These are phyloP conservation scores for Athrips mouffetella DNA, from an alignment of 2,888 invertebrate species.

Conservation along the genomic window DNA sequence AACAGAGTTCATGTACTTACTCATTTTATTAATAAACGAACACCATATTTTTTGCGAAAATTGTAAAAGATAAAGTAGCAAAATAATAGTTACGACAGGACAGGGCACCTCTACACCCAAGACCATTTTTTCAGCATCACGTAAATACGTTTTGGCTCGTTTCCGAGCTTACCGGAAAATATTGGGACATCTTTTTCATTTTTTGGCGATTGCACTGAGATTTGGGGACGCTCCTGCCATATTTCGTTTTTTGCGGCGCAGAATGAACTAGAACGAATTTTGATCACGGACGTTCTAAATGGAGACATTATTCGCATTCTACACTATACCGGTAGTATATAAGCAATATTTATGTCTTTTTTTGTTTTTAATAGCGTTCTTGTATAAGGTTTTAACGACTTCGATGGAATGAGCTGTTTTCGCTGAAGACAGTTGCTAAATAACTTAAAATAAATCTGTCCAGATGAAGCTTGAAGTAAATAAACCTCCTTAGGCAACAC, in stretches of 20 bases:
- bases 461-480: no score
- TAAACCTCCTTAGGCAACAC: no score
- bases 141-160: constrained; percentile 52
- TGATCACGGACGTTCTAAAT: background rate
- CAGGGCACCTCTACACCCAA: constrained; percentile 13
- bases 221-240: constrained; percentile 23
- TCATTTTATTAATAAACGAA: no score
- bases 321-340: no score
- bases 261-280: background rate
- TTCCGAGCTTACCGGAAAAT: constrained; percentile 48
- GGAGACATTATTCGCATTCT: no score
- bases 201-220: constrained; percentile 30
- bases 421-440: no score
- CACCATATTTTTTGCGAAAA: background rate
- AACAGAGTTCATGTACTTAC: no score
- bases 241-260: constrained; percentile 14
- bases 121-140: constrained; percentile 34
- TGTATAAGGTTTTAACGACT: no score
- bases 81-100: background rate
- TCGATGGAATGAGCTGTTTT: no score
- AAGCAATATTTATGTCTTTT: no score
- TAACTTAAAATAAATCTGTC: background rate
- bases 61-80: background rate
- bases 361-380: no score
- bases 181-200: constrained; percentile 39